These are phyloP conservation scores for Athene noctua DNA, from an alignment of 2,113 vertebrate species.

Conservation along the genomic window DNA sequence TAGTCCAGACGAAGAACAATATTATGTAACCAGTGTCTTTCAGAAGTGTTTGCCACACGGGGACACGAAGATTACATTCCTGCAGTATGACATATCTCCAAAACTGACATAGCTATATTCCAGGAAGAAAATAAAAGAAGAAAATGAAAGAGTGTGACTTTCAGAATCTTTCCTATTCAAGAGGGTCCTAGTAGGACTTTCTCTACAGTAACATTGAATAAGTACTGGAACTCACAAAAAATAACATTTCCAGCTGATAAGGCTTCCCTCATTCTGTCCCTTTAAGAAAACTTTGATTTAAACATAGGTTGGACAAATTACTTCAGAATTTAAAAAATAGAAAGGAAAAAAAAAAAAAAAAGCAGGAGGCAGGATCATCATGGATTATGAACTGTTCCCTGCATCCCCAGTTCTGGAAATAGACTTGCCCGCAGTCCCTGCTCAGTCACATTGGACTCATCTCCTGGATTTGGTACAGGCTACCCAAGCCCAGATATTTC, in stretches of 20 bases:
- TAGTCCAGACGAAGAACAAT: neutral
- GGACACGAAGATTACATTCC: neutral
- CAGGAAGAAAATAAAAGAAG: neutral
- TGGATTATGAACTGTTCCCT: neutral
- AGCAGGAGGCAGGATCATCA: neutral
- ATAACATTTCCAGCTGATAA: neutral
- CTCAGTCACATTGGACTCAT: neutral
- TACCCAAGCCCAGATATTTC: neutral
- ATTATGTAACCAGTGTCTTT: neutral
- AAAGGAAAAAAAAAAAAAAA: no score
- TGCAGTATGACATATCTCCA: neutral
- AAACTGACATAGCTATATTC: neutral
- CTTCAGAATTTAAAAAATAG: neutral
- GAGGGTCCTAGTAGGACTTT: neutral
- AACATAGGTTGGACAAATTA: neutral
- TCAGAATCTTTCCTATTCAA: neutral
- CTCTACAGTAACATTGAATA: neutral
- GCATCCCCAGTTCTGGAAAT: neutral
- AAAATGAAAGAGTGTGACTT: neutral
- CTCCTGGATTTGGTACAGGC: neutral
- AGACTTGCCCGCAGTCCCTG: neutral
- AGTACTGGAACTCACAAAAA: neutral
- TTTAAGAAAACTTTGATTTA: neutral
- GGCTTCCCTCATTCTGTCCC: rapidly evolving
- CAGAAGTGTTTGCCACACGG: neutral